Evolutionary conservation across 2,113 vertebrate species (phyloP).

Genomic region (Aythya baeri): DNA sequence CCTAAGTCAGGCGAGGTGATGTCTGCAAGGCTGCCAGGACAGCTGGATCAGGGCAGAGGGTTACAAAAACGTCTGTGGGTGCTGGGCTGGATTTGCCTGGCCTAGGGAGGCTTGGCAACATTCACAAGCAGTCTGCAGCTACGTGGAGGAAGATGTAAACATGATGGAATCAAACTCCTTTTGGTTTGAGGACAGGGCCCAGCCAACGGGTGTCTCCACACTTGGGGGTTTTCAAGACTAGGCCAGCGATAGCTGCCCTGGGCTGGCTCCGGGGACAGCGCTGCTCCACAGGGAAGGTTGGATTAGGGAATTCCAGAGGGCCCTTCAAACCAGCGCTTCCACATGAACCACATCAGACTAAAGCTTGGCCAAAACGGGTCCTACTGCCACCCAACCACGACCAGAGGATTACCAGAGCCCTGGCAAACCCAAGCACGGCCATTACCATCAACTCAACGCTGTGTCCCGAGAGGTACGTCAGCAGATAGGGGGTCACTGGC

Average conservation of each 20-base stretch:
- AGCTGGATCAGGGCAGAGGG: background rate
- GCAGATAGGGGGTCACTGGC: conserved; percentile 91
- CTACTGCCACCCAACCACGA: rapidly evolving
- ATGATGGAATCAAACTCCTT: background rate
- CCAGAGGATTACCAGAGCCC: background rate
- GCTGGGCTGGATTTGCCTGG: background rate
- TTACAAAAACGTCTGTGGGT: background rate
- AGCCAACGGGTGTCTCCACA: too few relatives aligned
- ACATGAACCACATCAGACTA: rapidly evolving
- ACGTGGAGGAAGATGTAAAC: background rate
- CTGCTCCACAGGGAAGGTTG: rapidly evolving
- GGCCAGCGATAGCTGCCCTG: too few relatives aligned
- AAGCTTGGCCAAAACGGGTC: background rate
- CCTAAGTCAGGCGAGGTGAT: background rate
- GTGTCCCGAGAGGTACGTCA: conserved; percentile 92
- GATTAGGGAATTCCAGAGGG: background rate
- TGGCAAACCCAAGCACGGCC: rapidly evolving
- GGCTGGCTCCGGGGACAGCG: background rate
- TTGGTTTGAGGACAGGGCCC: background rate
- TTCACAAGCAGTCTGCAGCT: background rate
- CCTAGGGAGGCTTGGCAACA: background rate
- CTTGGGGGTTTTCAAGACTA: background rate
- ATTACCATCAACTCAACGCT: conserved; percentile 91
- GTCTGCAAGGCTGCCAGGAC: background rate
- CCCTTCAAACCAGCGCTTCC: background rate